Percentiles rank a stretch among this genome's conserved stretches.
Evolutionary conservation across 92 coral and sea anemone species (phyloP).

Genomic region (Ricordea florida): DNA sequence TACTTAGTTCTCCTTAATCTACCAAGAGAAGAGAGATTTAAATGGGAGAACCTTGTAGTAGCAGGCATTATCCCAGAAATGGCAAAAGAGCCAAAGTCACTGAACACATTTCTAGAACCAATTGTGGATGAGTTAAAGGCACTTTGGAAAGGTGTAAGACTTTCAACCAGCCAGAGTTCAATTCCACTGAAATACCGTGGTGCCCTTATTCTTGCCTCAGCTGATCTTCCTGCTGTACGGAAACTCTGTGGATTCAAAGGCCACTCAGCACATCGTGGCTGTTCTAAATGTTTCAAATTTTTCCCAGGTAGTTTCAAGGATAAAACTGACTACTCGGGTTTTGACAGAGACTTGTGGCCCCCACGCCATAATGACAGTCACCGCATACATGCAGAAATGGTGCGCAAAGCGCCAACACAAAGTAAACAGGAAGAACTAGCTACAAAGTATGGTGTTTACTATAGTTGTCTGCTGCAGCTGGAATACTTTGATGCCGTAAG

Average conservation of each 20-base stretch:
- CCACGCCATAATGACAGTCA: conserved; percentile 32
- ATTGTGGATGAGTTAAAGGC: conserved; percentile 45
- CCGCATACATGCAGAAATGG: conserved; percentile 44
- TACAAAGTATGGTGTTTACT: conserved; percentile 52
- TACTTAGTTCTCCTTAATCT: no score
- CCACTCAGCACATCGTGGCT: conserved; percentile 44
- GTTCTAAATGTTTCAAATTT: conserved; percentile 48
- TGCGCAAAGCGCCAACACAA: conserved; percentile 41
- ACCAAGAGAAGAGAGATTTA: no score
- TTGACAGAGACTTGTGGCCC: conserved; percentile 50
- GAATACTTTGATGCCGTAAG: conserved; percentile 67
- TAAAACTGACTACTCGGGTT: conserved; percentile 41
- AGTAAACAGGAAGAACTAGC: conserved; percentile 34
- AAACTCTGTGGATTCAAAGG: conserved; percentile 45
- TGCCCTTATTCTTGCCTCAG: conserved; percentile 45
- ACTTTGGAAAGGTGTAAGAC: conserved; percentile 35
- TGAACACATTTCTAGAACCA: conserved; percentile 41
- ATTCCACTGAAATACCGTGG: conserved; percentile 30
- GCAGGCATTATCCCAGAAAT: conserved; percentile 58
- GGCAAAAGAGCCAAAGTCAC: conserved; percentile 47
- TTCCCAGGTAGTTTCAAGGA: conserved; percentile 28
- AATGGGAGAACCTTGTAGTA: no score
- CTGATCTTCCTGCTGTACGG: conserved; percentile 56
- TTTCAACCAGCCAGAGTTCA: conserved; percentile 22
- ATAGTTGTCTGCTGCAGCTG: conserved; percentile 43